phyloP scores from a whole-genome alignment of 2,888 invertebrate genomes.

The Darwinula stevensoni region DNA sequence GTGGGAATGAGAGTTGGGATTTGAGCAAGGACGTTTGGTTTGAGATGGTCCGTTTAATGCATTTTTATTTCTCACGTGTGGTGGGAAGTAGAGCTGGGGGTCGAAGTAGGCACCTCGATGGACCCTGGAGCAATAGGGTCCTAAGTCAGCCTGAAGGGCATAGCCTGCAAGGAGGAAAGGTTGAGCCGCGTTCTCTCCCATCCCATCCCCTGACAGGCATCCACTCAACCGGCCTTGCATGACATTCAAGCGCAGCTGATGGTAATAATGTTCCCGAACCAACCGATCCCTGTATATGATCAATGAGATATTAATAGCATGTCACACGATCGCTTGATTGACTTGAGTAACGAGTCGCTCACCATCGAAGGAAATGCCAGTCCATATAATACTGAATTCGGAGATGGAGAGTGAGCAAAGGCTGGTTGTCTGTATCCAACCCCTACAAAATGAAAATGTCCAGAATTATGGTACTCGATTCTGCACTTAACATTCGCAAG shows the following conservation, averaged over 20 bases:
- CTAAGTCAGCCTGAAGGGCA: conserved; percentile 73
- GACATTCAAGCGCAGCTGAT: conserved; percentile 69
- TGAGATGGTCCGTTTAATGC: too few relatives aligned
- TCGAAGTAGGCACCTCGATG: conserved; percentile 30
- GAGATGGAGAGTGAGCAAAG: conserved; percentile 59
- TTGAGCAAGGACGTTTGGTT: too few relatives aligned
- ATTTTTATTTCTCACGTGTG: conserved; percentile 18
- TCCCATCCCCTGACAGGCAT: not conserved
- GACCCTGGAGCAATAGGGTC: conserved; percentile 32
- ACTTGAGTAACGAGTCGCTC: too few relatives aligned
- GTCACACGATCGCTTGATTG: too few relatives aligned
- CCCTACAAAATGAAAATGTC: conserved; percentile 28
- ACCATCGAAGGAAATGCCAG: conserved; percentile 5
- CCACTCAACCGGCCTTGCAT: conserved; percentile 18
- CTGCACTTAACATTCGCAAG: too few relatives aligned
- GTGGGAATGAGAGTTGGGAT: not conserved
- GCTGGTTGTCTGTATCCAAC: conserved; percentile 62
- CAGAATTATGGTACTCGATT: too few relatives aligned
- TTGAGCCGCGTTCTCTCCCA: conserved; percentile 23
- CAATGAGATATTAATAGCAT: conserved; percentile 6
- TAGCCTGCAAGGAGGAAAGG: conserved; percentile 50
- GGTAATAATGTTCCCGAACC: conserved; percentile 73
- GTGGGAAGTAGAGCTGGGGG: conserved; percentile 54
- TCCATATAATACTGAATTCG: conserved; percentile 81
- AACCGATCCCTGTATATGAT: conserved; percentile 36